Base-by-base conservation (phyloP, 2,888 invertebrate species). In the Trisateles emortualis region DNA sequence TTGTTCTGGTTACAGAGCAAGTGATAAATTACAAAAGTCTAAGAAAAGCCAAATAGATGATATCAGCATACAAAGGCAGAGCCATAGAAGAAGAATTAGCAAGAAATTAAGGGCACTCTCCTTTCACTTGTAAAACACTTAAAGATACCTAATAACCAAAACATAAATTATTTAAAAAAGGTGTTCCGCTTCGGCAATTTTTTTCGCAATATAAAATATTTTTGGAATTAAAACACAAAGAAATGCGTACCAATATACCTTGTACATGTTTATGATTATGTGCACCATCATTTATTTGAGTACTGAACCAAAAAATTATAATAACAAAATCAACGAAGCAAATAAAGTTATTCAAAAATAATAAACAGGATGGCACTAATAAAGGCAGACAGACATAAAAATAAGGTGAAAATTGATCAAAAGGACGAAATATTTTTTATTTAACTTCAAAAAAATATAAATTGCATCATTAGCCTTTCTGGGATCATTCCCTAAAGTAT, bases 271-370 rank as follows among this genome's bases (percentile, higher is more conserved):
- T 26, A 26, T 26, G n/a, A 17, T 17, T 36, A 33, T 4, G 13
- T 33, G 14, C 9, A 33, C 1, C 14, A 14, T 33, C 13, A 33
- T 33, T 33, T 33, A 14, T 33, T 9, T 14, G 9, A 14, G 32
- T 38, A 39, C 57, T 44, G 40, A 43, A 66, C 43, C 52, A 36
- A 42, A 61, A 61, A 42, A 44, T 47, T 39, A 52, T 35, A 49
- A 60, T 52, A 19, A 17, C 35, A 16, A 49, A 60, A 5, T 46
- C 67, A 66, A 48, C 67, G 40, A 61, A 53, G 50, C 64, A 43
- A 44, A 53, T 9, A 52, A 67, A 32, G 53, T 66, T 57, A 56
- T 56, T 50, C 41, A 43, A 41, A 60, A 39, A 22, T 33, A 30
- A 53, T 50, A 41, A 16, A 65, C 60, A 45, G 45, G 11, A 52